These are phyloP conservation scores for Serrognathus titanus DNA, from an alignment of 2,888 invertebrate species.

Conservation along the genomic window DNA sequence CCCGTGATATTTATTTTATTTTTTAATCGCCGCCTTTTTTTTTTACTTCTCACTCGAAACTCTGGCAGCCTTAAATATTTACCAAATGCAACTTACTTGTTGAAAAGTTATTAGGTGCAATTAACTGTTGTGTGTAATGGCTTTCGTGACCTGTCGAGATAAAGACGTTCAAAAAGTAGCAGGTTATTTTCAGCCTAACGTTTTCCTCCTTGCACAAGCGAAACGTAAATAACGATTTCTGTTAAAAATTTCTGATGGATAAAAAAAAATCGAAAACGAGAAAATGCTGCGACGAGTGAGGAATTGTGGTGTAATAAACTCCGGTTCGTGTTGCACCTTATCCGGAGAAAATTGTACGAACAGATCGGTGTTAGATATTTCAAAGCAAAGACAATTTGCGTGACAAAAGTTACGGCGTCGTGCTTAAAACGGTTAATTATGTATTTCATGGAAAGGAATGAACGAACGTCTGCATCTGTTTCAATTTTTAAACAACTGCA, in stretches of 20 bases:
- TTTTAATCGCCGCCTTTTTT: not conserved
- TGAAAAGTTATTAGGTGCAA: not conserved
- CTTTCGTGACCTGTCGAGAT: slow-evolving; percentile 1
- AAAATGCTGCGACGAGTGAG: no score
- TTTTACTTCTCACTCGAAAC: not conserved
- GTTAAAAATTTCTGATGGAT: no score
- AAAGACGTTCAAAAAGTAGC: not conserved
- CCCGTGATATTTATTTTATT: not conserved
- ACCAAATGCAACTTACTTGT: not conserved
- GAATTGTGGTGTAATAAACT: slow-evolving; percentile 1
- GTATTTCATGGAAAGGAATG: slow-evolving; percentile 17
- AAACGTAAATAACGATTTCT: no score
- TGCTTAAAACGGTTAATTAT: slow-evolving; percentile 22
- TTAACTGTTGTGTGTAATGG: not conserved
- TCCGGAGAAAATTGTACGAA: slow-evolving; percentile 17
- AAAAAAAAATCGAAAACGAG: no score
- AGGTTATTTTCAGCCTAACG: not conserved
- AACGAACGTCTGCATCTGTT: not conserved
- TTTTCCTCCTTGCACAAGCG: no score
- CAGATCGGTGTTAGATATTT: slow-evolving; percentile 21
- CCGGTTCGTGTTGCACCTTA: slow-evolving; percentile 17
- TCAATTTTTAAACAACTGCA: slow-evolving; percentile 12
- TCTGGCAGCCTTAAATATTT: not conserved
- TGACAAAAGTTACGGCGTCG: slow-evolving; percentile 15
- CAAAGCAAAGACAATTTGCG: slow-evolving; percentile 24